These are phyloP conservation scores for Fulmarus glacialis DNA, from an alignment of 2,113 vertebrate species.

Conservation along the genomic window DNA sequence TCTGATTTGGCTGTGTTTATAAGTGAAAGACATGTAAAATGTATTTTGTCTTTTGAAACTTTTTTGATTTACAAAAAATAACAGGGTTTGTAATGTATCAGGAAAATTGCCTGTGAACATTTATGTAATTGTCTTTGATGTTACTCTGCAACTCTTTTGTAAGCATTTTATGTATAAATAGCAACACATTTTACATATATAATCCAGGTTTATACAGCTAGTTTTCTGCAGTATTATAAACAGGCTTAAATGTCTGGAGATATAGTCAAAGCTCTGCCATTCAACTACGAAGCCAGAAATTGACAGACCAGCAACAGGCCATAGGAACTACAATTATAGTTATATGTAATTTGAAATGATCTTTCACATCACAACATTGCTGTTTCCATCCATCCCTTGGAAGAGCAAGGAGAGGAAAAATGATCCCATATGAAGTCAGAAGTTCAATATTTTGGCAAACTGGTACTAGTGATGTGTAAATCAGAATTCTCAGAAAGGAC, in stretches of 20 bases:
- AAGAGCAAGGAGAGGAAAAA: not conserved
- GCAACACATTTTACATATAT: not conserved
- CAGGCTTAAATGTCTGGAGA: not conserved
- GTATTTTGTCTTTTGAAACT: constrained; percentile 37
- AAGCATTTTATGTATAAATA: not conserved
- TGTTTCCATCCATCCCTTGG: not conserved
- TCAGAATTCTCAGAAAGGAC: not conserved
- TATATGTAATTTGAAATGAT: not conserved
- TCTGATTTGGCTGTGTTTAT: constrained; percentile 72
- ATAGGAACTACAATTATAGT: not conserved
- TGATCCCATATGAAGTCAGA: not conserved
- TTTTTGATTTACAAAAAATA: constrained; percentile 42
- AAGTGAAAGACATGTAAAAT: constrained; percentile 55
- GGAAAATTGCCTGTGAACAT: not conserved
- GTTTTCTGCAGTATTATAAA: not conserved
- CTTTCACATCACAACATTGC: not conserved
- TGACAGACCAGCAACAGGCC: not conserved
- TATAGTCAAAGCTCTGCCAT: not conserved
- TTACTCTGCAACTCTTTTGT: not conserved
- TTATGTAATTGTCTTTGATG: not conserved
- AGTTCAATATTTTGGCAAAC: not conserved
- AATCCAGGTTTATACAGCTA: not conserved
- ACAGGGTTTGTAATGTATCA: not conserved
- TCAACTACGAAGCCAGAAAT: not conserved
- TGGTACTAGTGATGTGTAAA: not conserved